Conservation (phyloP, 2,888 invertebrate species). For the Panopea generosa region DNA sequence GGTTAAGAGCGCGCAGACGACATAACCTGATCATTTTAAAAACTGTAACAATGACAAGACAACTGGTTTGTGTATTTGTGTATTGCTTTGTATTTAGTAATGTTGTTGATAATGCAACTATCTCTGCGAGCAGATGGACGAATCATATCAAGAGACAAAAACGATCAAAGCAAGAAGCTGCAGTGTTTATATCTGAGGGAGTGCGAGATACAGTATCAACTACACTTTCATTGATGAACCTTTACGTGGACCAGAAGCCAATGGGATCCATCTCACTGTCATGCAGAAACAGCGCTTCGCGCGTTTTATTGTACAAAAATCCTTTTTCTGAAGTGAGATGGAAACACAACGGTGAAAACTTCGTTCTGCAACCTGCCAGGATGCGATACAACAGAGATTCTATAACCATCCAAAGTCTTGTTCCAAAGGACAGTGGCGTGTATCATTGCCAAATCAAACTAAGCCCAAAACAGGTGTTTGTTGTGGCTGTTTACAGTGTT, state of each 20-base stretch:
- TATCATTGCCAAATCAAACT: slow-evolving; percentile 43
- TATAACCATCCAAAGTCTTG: slow-evolving; percentile 41
- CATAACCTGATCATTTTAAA: too few species aligned
- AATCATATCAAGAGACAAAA: too few species aligned
- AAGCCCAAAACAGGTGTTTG: slow-evolving; percentile 7
- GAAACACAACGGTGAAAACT: slow-evolving; percentile 51
- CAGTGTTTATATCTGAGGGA: too few species aligned
- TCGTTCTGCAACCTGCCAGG: slow-evolving; percentile 37
- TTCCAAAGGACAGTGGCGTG: slow-evolving; percentile 45
- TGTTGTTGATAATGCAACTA: too few species aligned
- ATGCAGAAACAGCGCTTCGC: slow-evolving; percentile 40
- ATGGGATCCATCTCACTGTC: slow-evolving; percentile 3
- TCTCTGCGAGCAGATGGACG: too few species aligned
- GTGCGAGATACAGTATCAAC: too few species aligned
- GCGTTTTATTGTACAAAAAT: slow-evolving; percentile 16
- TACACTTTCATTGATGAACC: too few species aligned
- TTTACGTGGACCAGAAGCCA: background rate
- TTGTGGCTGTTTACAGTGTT: slow-evolving; percentile 37
- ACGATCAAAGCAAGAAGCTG: too few species aligned
- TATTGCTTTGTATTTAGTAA: too few species aligned
- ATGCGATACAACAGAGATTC: slow-evolving; percentile 28
- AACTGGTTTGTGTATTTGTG: too few species aligned
- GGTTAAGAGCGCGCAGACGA: too few species aligned
- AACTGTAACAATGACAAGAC: too few species aligned
- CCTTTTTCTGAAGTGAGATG: slow-evolving; percentile 44